Base-by-base conservation (phyloP, 2,797 vertebrate species). In the Masticophis lateralis region DNA sequence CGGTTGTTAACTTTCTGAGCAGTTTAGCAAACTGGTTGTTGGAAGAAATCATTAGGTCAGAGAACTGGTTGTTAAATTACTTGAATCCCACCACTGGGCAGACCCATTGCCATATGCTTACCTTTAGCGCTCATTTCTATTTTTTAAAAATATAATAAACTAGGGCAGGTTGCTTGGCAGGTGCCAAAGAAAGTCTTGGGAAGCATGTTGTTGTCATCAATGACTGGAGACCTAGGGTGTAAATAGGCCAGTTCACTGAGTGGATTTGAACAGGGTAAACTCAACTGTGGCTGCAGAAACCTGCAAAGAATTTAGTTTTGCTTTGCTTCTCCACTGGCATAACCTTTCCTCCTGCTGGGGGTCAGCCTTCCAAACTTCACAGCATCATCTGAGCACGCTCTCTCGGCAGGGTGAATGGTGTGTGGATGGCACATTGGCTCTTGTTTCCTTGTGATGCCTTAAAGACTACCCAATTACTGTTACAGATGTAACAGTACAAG, bases 281-380 rank as follows among this genome's bases (percentile, higher is more conserved):
- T 63, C 18, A 28, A 37, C 18, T 51, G 56, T 55, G 74, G 59
- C 79, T 63, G 79, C 47, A 90, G 13, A 90, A 4, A 13, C 11
- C 27, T n/a, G 55, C 28, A 47, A 79, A 37, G 51, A 32, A 32
- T 55, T 32, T 32, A 20, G 28, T 1, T 56, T 88, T 59, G 87
- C 57, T 32, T 91, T 79, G 18, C 47, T 60, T 91, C 11, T 61
- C 27, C 20, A 32, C 27, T 7, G 12, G 25, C 43, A 53, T 59
- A 90, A 61, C 47, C n/a, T 90, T 66, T 43, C 22, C 25, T 66
- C 88, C 79, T 86, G 92, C 92, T 90, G n/a, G 63, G 74, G 92
- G 88, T 86, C 69, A 92, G 22, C 51, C 16, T 66, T 18, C 28
- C 87, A 53, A 57, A 37, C 27, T 93, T 69, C 47, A 66, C 27